A percentile compares a stretch with the other conserved stretches of the same genome.
Conservation (phyloP, 2,888 invertebrate species). For the Tupiocoris notatus region DNA sequence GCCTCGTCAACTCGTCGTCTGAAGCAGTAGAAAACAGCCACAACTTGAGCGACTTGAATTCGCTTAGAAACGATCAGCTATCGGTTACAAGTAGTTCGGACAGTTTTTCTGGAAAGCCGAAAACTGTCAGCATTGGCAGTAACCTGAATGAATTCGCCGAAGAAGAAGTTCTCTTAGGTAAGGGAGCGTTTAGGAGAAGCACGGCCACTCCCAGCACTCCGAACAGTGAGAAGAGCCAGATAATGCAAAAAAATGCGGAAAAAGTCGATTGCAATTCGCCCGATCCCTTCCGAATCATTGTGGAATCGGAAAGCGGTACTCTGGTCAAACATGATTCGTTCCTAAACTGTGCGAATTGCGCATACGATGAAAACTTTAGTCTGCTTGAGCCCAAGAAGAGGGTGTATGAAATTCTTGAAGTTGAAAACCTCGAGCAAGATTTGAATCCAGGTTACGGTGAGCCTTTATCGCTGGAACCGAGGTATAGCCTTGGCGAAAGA, state of each 20-base stretch:
- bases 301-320: slow-evolving; percentile 45
- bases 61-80: not conserved
- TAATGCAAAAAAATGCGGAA: slow-evolving; percentile 22
- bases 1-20: not conserved
- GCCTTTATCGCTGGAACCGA: slow-evolving; percentile 34
- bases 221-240: slow-evolving; percentile 20
- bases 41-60: slow-evolving; percentile 1
- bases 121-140: slow-evolving; percentile 25
- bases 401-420: slow-evolving; percentile 43
- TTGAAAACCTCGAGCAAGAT: slow-evolving; percentile 41
- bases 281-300: slow-evolving; percentile 44
- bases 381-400: slow-evolving; percentile 20
- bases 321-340: slow-evolving; percentile 43
- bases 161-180: not conserved
- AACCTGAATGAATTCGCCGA: slow-evolving; percentile 21
- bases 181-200: slow-evolving; percentile 2
- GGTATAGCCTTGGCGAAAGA: slow-evolving; percentile 40
- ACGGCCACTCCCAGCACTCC: slow-evolving; percentile 20
- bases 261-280: slow-evolving; percentile 5
- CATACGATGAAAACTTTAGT: slow-evolving; percentile 26
- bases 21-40: slow-evolving; percentile 8
- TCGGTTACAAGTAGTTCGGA: slow-evolving; percentile 22
- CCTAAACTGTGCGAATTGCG: slow-evolving; percentile 30
- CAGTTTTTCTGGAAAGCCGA: slow-evolving; percentile 22
- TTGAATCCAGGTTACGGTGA: slow-evolving; percentile 18